Conservation (phyloP, 2,113 vertebrate species). For the Ovis canadensis region DNA sequence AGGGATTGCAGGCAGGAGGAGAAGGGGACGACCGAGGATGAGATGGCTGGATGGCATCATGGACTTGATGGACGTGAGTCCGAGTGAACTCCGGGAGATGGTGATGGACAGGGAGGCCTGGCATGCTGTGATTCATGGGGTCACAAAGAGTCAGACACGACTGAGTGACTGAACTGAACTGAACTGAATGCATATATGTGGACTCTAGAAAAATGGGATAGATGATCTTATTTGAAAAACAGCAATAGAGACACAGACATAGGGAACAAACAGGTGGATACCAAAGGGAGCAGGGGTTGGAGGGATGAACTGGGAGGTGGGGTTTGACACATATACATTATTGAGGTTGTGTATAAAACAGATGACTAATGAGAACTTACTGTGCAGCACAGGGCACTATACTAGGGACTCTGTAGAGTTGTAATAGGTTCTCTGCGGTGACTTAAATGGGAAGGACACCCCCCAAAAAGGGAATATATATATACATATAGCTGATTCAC, state of each 20-base stretch:
- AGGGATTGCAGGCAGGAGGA: too few species aligned
- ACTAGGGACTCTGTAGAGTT: not conserved
- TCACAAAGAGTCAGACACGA: too few species aligned
- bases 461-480: not conserved
- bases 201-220: too few species aligned
- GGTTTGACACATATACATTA: not conserved
- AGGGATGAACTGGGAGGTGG: not conserved
- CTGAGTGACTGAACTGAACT: too few species aligned
- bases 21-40: too few species aligned
- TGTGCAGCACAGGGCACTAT: not conserved
- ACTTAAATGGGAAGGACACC: not conserved
- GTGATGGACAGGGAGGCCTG: too few species aligned
- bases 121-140: too few species aligned
- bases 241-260: not conserved
- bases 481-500: not conserved
- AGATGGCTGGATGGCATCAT: too few species aligned
- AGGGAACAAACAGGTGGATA: not conserved
- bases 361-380: not conserved
- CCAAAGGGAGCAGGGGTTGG: not conserved
- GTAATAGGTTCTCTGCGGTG: not conserved
- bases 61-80: too few species aligned
- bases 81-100: too few species aligned
- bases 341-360: not conserved
- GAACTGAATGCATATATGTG: too few species aligned
- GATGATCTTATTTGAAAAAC: not conserved